A percentile compares a stretch with the other conserved stretches of the same genome.
These are phyloP conservation scores for Abramis brama DNA, from an alignment of 2,113 vertebrate species.

Conservation along the genomic window DNA sequence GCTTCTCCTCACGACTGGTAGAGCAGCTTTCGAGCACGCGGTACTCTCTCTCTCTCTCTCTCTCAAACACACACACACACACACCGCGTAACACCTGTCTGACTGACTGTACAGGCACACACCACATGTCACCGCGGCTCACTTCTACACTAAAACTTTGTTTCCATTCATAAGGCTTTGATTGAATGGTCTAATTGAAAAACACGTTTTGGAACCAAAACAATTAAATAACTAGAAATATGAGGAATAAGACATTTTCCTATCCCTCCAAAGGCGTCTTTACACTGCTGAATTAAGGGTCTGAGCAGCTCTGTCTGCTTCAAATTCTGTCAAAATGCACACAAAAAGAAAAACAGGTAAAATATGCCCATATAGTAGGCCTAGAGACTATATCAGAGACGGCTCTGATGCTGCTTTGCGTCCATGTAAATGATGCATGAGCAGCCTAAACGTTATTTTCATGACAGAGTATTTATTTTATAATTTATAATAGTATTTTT, in stretches of 20 bases:
- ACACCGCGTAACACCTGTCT: conserved; percentile 45
- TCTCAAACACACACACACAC: background rate
- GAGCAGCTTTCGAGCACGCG: conserved; percentile 17
- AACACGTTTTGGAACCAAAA: background rate
- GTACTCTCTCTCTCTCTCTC: background rate
- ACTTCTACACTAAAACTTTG: background rate
- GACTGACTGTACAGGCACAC: conserved; percentile 29
- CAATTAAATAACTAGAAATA: background rate
- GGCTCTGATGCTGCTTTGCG: background rate
- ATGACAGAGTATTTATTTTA: background rate
- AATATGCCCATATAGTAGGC: background rate
- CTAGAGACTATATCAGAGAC: background rate
- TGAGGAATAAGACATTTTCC: background rate
- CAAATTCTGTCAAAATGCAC: background rate
- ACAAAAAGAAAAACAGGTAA: background rate
- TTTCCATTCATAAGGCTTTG: conserved; percentile 24
- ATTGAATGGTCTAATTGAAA: conserved; percentile 16
- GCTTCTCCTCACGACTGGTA: background rate
- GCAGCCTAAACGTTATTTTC: background rate
- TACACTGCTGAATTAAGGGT: background rate
- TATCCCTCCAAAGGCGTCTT: background rate
- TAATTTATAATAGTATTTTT: background rate
- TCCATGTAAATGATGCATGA: background rate
- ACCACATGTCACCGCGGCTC: conserved; percentile 35
- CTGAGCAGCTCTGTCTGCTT: background rate